Evolutionary conservation across 2,888 invertebrate species (phyloP).

Genomic region (Xanthorhoe spadicearia): DNA sequence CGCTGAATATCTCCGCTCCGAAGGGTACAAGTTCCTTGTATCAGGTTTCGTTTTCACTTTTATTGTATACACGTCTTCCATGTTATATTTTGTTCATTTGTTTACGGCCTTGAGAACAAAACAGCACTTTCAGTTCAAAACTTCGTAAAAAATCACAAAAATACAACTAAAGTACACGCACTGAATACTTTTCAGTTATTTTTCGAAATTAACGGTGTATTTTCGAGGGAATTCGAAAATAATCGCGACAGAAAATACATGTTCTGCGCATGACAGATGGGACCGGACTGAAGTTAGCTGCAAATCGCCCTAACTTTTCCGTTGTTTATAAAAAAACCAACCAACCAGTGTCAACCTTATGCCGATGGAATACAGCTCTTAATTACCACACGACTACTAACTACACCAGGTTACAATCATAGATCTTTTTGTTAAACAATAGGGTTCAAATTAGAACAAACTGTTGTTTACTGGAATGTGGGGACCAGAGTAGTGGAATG

Average conservation of each 20-base stretch:
- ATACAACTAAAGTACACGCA: neutral
- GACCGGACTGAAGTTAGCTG: constrained; percentile 26
- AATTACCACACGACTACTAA: neutral
- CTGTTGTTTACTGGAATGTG: neutral
- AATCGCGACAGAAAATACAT: constrained; percentile 17
- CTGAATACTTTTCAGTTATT: constrained; percentile 3
- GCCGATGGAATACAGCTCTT: neutral
- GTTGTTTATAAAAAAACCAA: neutral
- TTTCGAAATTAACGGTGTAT: constrained; percentile 32
- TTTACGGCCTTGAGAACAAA: constrained; percentile 35
- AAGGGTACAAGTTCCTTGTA: constrained; percentile 85
- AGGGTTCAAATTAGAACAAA: constrained; percentile 2
- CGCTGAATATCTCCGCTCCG: constrained; percentile 87
- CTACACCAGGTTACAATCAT: neutral
- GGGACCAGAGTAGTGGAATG: constrained; percentile 21
- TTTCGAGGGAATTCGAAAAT: constrained; percentile 14
- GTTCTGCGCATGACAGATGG: constrained; percentile 28
- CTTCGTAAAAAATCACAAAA: neutral
- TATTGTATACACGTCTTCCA: constrained; percentile 89
- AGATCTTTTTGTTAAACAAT: neutral
- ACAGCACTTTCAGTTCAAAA: constrained; percentile 11
- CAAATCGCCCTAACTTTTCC: neutral
- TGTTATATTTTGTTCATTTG: constrained; percentile 50
- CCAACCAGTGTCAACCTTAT: constrained; percentile 8
- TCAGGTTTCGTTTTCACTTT: constrained; percentile 87